phyloP scores from a whole-genome alignment of 2,888 invertebrate genomes.

The Baccha elongata region DNA sequence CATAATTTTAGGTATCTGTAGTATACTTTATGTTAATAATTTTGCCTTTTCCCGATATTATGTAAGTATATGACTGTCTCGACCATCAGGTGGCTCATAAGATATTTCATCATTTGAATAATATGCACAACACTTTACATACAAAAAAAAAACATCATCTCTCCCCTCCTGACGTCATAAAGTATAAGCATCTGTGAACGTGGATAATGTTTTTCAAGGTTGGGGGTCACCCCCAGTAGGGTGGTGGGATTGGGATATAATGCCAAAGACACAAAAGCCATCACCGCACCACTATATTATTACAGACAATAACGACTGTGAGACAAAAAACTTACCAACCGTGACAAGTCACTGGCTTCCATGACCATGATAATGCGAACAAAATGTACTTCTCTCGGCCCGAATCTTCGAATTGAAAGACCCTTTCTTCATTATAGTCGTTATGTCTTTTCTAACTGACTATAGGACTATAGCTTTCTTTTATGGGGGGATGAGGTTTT shows the following conservation, averaged over 20 bases:
- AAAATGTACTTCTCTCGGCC: constrained; percentile 18
- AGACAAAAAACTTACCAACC: constrained; percentile 53
- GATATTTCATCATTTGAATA: background rate
- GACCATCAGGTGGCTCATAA: constrained; percentile 36
- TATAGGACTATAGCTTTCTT: background rate
- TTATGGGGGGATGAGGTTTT: background rate
- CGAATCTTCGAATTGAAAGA: constrained; percentile 11
- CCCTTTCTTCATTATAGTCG: constrained; percentile 23
- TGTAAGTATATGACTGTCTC: background rate
- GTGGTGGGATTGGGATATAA: no score
- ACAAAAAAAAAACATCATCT: constrained; percentile 7
- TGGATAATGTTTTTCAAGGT: constrained; percentile 7
- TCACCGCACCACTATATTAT: constrained; percentile 6
- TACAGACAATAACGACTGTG: constrained; percentile 37
- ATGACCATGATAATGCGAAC: constrained; percentile 23
- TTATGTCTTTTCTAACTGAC: constrained; percentile 6
- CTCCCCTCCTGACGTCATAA: constrained; percentile 46
- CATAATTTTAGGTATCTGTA: no score
- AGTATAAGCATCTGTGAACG: constrained; percentile 39
- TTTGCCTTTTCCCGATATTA: background rate
- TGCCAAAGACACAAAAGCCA: constrained; percentile 30
- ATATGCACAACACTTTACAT: constrained; percentile 21
- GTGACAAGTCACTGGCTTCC: constrained; percentile 60
- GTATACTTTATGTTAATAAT: constrained; percentile 13
- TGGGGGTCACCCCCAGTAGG: background rate